Evolutionary conservation across 2,888 invertebrate species (phyloP).

Genomic region (Parthenolecanium corni): DNA sequence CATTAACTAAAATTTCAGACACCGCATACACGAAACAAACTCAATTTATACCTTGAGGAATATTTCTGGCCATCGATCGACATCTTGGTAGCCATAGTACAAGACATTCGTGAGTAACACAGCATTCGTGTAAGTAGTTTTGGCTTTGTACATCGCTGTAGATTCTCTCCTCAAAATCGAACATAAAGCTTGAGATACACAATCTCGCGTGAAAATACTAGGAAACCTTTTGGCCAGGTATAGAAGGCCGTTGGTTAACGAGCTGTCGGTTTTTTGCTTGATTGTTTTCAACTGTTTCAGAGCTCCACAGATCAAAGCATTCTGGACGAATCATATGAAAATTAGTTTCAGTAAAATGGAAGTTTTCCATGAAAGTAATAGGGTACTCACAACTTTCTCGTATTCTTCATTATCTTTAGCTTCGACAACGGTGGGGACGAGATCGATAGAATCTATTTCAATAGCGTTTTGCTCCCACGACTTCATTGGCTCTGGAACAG

Average conservation of each 20-base stretch:
- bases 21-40: neutral
- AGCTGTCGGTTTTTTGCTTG: constrained; percentile 69
- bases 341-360: neutral
- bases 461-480: constrained; percentile 61
- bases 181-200: constrained; percentile 64
- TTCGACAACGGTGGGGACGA: constrained; percentile 61
- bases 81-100: constrained; percentile 66
- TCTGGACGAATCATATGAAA: constrained; percentile 41
- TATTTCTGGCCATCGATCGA: constrained; percentile 78
- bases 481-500: constrained; percentile 38
- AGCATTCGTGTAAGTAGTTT: constrained; percentile 32
- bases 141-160: constrained; percentile 31
- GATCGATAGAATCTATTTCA: constrained; percentile 68
- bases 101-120: constrained; percentile 75
- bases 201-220: constrained; percentile 61
- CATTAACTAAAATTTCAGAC: neutral
- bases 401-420: constrained; percentile 67
- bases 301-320: constrained; percentile 74
- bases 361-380: constrained; percentile 2
- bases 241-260: constrained; percentile 61
- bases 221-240: constrained; percentile 71
- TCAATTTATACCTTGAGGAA: constrained; percentile 68
- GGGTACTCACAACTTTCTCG: constrained; percentile 53
- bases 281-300: constrained; percentile 65
- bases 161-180: constrained; percentile 66